Evolutionary conservation across 2,113 vertebrate species (phyloP), one percentile per base, ranked within the genome.

Genomic region (Ramphastos sulfuratus): DNA sequence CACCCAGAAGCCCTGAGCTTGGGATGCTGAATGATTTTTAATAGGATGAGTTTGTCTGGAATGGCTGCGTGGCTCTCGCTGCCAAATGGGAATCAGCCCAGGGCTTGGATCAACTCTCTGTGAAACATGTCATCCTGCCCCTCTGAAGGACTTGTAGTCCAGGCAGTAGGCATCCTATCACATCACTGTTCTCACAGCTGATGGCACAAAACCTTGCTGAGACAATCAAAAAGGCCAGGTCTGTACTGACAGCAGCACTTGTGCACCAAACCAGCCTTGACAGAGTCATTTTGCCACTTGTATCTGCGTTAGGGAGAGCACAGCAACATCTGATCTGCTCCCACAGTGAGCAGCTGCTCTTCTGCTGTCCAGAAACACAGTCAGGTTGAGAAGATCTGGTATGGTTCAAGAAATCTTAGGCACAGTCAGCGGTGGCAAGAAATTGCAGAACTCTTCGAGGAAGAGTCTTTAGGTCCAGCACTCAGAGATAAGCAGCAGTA

Each of bases 401-500:
- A 37, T 82, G 60, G 61, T 81, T 89, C 84, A 87, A 77, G 60
- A 93, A 21, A 70, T 90, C 81, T 39, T 55, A 39, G 54, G 72
- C 44, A 70, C 52, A 79, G 50, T 31, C 28, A 92, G 48, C 0
- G 5, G 56, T 46, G 19, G 33, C 48, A 56, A 75, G 33, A 69
- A 39, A 84, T 76, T 58, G 65, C 48, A 79, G 70, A 92, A 74
- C 33, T 15, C 63, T 55, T 50, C 50, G 70, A 89, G 73, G 72
- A 90, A 28, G 59, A 83, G 44, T 70, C 50, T 60, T 91, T 42
- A 48, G 64, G 67, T 88, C 54, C 76, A 87, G 8, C 3, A 16
- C 30, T 64, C 30, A 72, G 82, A 89, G 92, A 96, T 90, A 95
- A 95, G 90, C 69, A 88, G 44, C 63, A 90, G 60, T 7, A 61